phyloP scores from a whole-genome alignment of 2,888 invertebrate species.

The Drosophila melanosoma region DNA sequence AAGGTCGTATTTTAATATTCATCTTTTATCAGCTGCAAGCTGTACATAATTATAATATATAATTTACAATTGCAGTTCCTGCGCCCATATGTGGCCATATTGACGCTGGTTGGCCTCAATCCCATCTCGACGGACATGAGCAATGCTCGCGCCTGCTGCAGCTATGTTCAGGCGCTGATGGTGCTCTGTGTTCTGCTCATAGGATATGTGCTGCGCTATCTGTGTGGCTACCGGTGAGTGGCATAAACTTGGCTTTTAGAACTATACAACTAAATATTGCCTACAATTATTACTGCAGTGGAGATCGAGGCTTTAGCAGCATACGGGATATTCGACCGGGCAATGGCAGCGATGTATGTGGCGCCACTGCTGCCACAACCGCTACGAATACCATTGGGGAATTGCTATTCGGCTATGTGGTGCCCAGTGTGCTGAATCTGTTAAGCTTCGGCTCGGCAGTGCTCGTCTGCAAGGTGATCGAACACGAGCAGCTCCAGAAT shows the following conservation, averaged over 20 bases:
- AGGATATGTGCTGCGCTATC: constrained; percentile 92
- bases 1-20: background rate
- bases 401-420: constrained; percentile 89
- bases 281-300: constrained; percentile 48
- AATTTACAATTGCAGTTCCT: constrained; percentile 86
- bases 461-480: constrained; percentile 90
- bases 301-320: constrained; percentile 82
- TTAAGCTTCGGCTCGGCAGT: constrained; percentile 90
- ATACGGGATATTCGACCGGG: constrained; percentile 61
- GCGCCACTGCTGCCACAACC: constrained; percentile 1
- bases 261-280: background rate
- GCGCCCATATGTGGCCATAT: constrained; percentile 90
- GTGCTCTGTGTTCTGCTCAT: constrained; percentile 88
- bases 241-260: background rate
- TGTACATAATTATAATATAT: background rate
- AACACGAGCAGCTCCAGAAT: constrained; percentile 93
- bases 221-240: constrained; percentile 90
- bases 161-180: constrained; percentile 89
- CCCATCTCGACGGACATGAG: constrained; percentile 89
- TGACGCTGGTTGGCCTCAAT: constrained; percentile 91
- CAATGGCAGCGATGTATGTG: constrained; percentile 54
- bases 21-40: background rate
- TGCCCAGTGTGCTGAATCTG: constrained; percentile 91
- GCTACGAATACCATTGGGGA: constrained; percentile 87
- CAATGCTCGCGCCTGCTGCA: constrained; percentile 87